These are phyloP conservation scores for Ypsolopha scabrella DNA, from an alignment of 2,888 invertebrate genomes.

Conservation along the genomic window DNA sequence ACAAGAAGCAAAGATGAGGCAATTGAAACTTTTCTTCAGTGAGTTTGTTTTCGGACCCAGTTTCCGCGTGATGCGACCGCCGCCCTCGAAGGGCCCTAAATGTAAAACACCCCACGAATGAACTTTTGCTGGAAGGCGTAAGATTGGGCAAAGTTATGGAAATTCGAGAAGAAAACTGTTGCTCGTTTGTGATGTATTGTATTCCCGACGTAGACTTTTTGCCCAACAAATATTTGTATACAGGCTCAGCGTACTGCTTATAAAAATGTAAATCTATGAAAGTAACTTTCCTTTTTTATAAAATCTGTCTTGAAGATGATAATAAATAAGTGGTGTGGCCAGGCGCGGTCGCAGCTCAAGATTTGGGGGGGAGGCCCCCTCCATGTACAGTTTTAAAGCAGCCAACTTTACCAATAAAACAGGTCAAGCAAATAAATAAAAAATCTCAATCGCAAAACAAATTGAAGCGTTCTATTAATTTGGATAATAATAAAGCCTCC, in stretches of 20 bases:
- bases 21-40: conserved; percentile 15
- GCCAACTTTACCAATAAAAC: no score
- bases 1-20: conserved; percentile 11
- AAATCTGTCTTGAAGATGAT: no score
- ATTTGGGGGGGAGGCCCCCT: no score
- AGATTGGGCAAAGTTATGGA: conserved; percentile 26
- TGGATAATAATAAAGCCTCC: not conserved
- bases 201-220: not conserved
- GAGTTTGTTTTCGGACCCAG: conserved; percentile 33
- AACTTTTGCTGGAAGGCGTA: not conserved
- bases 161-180: conserved; percentile 24
- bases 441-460: not conserved
- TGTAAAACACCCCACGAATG: conserved; percentile 8
- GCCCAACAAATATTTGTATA: not conserved
- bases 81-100: conserved; percentile 16
- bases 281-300: no score
- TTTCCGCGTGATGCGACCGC: conserved; percentile 34
- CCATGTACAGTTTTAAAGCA: no score
- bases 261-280: no score
- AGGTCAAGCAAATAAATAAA: no score
- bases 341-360: not conserved
- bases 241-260: not conserved
- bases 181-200: conserved; percentile 29
- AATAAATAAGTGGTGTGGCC: not conserved
- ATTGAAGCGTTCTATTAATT: not conserved